A percentile compares a stretch with the other conserved stretches of the same genome.
These are phyloP conservation scores for Pegoplata infirma DNA, from an alignment of 2,888 invertebrate species.

Conservation along the genomic window DNA sequence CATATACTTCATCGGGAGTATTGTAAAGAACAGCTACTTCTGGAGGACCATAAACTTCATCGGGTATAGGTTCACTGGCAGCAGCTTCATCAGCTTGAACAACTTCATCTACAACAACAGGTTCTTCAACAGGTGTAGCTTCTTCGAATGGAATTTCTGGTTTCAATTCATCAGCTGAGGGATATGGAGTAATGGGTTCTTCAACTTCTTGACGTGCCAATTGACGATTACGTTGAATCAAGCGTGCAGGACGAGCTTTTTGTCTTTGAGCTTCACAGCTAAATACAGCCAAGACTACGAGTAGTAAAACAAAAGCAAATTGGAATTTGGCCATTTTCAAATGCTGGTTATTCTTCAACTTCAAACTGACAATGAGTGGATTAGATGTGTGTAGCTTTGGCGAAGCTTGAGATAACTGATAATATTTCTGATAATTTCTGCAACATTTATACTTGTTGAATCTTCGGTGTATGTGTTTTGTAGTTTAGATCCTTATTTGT, in stretches of 20 bases:
- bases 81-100: conserved; percentile 45
- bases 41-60: conserved; percentile 72
- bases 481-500: conserved; percentile 57
- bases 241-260: conserved; percentile 50
- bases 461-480: conserved; percentile 1
- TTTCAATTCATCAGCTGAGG: conserved; percentile 62
- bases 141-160: conserved; percentile 62
- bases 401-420: conserved; percentile 50
- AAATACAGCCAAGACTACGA: conserved; percentile 58
- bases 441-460: conserved; percentile 48
- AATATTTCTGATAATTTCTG: conserved; percentile 16
- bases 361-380: no score
- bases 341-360: conserved; percentile 16
- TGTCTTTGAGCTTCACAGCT: conserved; percentile 45
- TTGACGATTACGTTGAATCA: conserved; percentile 52
- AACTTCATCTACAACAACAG: conserved; percentile 42
- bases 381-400: conserved; percentile 38
- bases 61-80: conserved; percentile 66
- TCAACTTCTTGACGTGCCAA: conserved; percentile 62
- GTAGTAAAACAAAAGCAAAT: conserved; percentile 61
- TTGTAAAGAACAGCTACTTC: conserved; percentile 67
- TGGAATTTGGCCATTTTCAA: conserved; percentile 70
- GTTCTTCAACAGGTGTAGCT: conserved; percentile 46
- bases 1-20: conserved; percentile 71
- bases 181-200: conserved; percentile 59